Base-by-base conservation (phyloP, 2,113 vertebrate species). In the Hydrolagus affinis region DNA sequence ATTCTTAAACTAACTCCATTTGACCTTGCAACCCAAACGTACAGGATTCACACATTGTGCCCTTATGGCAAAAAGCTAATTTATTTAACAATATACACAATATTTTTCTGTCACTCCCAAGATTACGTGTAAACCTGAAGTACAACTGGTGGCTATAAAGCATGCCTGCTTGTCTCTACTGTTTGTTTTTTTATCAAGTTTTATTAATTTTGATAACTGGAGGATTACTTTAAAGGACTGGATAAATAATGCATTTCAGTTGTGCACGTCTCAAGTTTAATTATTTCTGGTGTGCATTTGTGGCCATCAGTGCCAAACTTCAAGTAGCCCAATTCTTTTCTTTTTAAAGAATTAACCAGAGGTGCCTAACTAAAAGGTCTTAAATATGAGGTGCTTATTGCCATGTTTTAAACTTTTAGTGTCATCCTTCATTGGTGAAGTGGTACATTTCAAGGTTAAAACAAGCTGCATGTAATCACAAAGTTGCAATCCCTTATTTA, bases 341-440 rank as follows among this genome's bases (percentile, higher is more conserved):
- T 25, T 68, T 83, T 83, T 66, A 28, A 66, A 83, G 32, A 64
- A 83, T 68, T 68, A 66, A 83, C 77, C 77, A 83, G 78, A 66
- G 25, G 78, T 83, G 78, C 78, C 78, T 83, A 68, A 10, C 25
- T 28, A 83, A 83, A 66, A 83, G 14, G 30, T 83, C 23, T 15
- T 19, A 19, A 66, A 64, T 83, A 66, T 17, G 66, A 68, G 15
- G 32, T 32, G 64, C 25, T 80, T 8, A 74, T 74, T 19, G 59
- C 32, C 17, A 32, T 32, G 30, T 74, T 83, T 28, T 17, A 66
- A 17, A 25, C 17, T 83, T 64, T 15, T 62, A 83, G 17, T 28
- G 64, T 80, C 23, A 80, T 56, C 32, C 8, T 83, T 68, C 59
- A 77, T 17, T 83, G 14, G 64, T 57, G 32, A 74, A 15, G 28